These are phyloP conservation scores for Dendrocincla tyrannina DNA, from an alignment of 2,797 vertebrate species.

Conservation along the genomic window DNA sequence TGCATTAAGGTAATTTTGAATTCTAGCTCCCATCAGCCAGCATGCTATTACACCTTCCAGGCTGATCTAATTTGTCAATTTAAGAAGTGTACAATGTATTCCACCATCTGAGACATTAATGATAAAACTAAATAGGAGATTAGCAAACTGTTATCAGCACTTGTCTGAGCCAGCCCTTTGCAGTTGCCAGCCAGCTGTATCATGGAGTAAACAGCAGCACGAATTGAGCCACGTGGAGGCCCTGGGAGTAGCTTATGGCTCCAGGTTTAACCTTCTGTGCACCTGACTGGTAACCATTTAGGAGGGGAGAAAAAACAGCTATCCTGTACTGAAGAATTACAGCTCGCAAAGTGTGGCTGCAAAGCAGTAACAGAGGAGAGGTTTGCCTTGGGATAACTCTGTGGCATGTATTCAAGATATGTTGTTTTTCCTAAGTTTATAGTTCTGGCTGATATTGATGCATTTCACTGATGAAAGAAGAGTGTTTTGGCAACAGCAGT, in stretches of 20 bases:
- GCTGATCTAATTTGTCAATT: not conserved
- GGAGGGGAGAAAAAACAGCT: not conserved
- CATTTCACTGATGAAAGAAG: not conserved
- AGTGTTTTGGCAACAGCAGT: not conserved
- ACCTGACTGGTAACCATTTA: not conserved
- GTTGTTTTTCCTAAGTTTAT: not conserved
- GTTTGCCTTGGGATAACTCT: not conserved
- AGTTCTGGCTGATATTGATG: not conserved
- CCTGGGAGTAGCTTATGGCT: not conserved
- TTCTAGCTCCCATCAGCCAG: not conserved
- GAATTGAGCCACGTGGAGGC: not conserved
- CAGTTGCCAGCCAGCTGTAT: not conserved
- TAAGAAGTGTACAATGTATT: not conserved
- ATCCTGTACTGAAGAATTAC: not conserved
- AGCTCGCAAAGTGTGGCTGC: not conserved
- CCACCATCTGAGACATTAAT: not conserved
- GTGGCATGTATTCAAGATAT: not conserved
- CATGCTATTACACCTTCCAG: not conserved
- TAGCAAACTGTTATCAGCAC: not conserved
- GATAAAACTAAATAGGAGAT: not conserved
- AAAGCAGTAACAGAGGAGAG: not conserved
- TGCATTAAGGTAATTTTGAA: not conserved
- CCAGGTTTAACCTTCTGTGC: not conserved
- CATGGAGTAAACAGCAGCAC: not conserved
- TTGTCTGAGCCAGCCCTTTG: not conserved